phyloP scores from a whole-genome alignment of 2,888 invertebrate species.

The Arrhopalites spinosus region DNA sequence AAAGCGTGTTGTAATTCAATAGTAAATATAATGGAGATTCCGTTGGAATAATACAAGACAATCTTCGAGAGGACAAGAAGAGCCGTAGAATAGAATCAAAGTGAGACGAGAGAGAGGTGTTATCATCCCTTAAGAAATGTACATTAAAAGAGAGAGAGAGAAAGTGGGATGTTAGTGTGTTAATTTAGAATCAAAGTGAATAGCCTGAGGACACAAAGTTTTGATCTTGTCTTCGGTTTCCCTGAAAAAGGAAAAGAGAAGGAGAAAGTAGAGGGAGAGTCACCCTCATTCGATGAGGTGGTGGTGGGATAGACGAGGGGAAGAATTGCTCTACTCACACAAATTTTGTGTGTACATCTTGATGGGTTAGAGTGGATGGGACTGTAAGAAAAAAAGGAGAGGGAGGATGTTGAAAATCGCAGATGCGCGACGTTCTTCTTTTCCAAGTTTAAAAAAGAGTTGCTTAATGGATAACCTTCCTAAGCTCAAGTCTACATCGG shows the following conservation, averaged over 20 bases:
- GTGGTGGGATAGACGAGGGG: background rate
- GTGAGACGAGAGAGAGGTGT: background rate
- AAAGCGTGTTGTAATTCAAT: no score
- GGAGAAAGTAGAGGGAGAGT: background rate
- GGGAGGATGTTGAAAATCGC: constrained; percentile 10
- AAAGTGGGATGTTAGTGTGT: background rate
- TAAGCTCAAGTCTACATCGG: constrained; percentile 30
- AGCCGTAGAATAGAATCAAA: no score
- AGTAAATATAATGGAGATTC: no score
- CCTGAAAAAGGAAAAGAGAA: background rate
- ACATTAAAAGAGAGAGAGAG: background rate
- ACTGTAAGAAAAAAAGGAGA: background rate
- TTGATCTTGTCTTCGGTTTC: background rate
- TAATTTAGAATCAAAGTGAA: constrained; percentile 1
- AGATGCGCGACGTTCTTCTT: constrained; percentile 25
- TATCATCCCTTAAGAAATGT: background rate
- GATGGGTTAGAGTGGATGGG: background rate
- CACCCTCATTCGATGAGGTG: background rate
- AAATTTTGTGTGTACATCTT: background rate
- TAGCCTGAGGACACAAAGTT: background rate
- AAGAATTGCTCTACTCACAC: background rate
- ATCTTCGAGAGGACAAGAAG: no score
- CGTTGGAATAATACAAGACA: no score
- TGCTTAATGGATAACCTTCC: constrained; percentile 30
- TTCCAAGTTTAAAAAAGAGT: constrained; percentile 9